A percentile compares a stretch with the other conserved stretches of the same genome.
phyloP scores from a whole-genome alignment of 1,140 invertebrate species.

The Drosophila sturtevanti region DNA sequence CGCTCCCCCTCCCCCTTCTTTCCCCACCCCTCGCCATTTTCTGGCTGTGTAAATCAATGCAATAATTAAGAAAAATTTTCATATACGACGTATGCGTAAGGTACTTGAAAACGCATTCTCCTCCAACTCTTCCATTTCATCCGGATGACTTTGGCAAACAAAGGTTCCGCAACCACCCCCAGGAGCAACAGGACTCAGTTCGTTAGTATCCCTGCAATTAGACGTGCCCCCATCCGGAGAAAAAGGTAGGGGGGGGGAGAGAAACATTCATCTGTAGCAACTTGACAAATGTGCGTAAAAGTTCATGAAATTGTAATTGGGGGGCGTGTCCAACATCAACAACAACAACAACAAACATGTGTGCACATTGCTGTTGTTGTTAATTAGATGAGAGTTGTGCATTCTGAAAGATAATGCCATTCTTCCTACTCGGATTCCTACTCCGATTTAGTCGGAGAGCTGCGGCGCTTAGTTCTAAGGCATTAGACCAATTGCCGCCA shows the following conservation, averaged over 20 bases:
- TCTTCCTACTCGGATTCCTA: background rate
- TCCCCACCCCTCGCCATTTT: too few species aligned
- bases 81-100: constrained; percentile 58
- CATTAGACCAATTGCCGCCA: constrained; percentile 23
- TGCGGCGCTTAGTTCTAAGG: constrained; percentile 63
- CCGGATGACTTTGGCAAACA: constrained; percentile 28
- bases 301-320: constrained; percentile 63
- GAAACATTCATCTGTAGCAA: constrained; percentile 3
- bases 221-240: constrained; percentile 29
- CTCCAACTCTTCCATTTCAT: constrained; percentile 7
- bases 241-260: background rate
- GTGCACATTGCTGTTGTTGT: constrained; percentile 43
- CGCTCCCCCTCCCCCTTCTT: too few species aligned
- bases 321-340: constrained; percentile 10
- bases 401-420: constrained; percentile 11
- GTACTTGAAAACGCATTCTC: constrained; percentile 54
- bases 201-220: constrained; percentile 75
- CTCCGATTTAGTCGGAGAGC: background rate
- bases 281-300: constrained; percentile 79
- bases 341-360: constrained; percentile 35
- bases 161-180: constrained; percentile 34
- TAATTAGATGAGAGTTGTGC: constrained; percentile 53
- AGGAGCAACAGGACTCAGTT: constrained; percentile 25
- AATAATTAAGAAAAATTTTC: constrained; percentile 72
- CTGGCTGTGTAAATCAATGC: constrained; percentile 69